Conservation (phyloP, 2,888 invertebrate genomes). For the Cheiracanthium punctorium region DNA sequence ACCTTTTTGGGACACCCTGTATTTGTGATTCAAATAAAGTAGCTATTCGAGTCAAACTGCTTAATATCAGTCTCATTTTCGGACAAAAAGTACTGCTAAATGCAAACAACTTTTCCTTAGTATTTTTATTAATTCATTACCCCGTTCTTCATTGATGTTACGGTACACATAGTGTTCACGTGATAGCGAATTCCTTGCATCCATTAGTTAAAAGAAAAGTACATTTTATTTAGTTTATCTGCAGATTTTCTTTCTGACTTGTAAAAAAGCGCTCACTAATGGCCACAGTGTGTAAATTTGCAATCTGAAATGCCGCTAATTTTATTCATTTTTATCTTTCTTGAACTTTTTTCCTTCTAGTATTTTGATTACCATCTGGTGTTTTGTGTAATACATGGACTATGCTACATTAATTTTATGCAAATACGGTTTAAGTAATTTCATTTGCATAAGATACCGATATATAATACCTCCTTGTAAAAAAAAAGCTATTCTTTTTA, state of each 20-base stretch:
- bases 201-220: too few relatives aligned
- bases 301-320: background rate
- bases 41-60: too few relatives aligned
- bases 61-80: too few relatives aligned
- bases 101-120: too few relatives aligned
- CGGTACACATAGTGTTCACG: too few relatives aligned
- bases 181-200: too few relatives aligned
- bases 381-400: background rate
- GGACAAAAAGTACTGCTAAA: too few relatives aligned
- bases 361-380: background rate
- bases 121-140: too few relatives aligned
- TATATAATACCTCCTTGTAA: background rate
- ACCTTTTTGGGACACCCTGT: too few relatives aligned
- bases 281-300: background rate
- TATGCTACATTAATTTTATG: slow-evolving; percentile 14
- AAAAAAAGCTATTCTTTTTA: background rate
- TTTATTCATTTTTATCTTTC: background rate
- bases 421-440: slow-evolving; percentile 16
- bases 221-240: background rate
- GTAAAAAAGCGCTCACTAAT: background rate
- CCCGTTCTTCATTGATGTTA: too few relatives aligned
- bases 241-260: background rate
- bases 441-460: slow-evolving; percentile 14
- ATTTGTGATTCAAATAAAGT: too few relatives aligned
- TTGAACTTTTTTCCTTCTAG: background rate